Conservation (phyloP, 2,113 vertebrate species). For the Chaetodon auriga region DNA sequence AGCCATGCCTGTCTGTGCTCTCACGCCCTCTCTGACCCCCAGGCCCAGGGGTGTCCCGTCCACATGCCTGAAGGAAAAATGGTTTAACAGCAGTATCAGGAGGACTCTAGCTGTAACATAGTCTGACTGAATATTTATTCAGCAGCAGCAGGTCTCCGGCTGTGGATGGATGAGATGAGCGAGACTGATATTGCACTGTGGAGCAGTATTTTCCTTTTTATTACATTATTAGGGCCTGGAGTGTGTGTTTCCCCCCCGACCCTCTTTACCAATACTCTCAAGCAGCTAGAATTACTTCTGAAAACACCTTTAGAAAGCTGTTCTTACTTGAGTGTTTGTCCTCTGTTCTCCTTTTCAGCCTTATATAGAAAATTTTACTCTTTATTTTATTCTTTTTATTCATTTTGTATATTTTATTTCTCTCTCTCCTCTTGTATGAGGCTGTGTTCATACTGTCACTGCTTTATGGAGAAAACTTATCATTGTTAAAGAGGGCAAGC, state of each 20-base stretch:
- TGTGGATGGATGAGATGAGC: slow-evolving; percentile 40
- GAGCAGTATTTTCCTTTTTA: slow-evolving; percentile 59
- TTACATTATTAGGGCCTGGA: slow-evolving; percentile 19
- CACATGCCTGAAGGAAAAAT: slow-evolving; percentile 64
- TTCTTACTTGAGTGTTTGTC: not conserved
- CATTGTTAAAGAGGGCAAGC: slow-evolving; percentile 17
- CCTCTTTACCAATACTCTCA: slow-evolving; percentile 16
- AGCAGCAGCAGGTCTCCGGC: slow-evolving; percentile 65
- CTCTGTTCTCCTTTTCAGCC: not conserved
- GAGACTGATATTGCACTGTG: slow-evolving; percentile 40
- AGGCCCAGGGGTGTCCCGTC: slow-evolving; percentile 59
- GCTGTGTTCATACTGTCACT: not conserved
- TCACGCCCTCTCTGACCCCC: slow-evolving; percentile 76
- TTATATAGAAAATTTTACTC: not conserved
- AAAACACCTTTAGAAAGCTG: slow-evolving; percentile 10
- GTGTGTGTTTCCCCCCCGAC: slow-evolving; percentile 28
- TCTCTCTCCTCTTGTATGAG: not conserved
- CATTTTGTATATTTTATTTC: not conserved
- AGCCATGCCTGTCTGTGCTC: slow-evolving; percentile 64
- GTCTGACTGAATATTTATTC: slow-evolving; percentile 64
- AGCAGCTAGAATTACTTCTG: slow-evolving; percentile 30
- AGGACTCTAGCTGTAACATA: slow-evolving; percentile 43
- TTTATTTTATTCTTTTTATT: not conserved
- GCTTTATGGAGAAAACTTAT: not conserved
- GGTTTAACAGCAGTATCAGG: slow-evolving; percentile 31